These are phyloP conservation scores for Mesoligia furuncula DNA, from an alignment of 2,888 invertebrate species.

Conservation along the genomic window DNA sequence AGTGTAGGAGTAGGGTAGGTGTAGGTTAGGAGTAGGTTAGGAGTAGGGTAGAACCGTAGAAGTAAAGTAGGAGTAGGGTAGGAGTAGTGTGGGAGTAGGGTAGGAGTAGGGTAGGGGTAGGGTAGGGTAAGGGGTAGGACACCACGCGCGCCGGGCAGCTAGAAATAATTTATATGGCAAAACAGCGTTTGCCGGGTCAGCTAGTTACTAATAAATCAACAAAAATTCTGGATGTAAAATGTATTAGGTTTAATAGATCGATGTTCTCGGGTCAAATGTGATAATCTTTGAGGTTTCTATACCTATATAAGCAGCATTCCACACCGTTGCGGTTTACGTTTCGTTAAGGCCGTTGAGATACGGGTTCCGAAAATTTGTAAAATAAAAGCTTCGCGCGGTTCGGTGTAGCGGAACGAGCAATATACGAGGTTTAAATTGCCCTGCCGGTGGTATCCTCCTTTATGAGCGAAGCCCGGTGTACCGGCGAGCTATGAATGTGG, in stretches of 20 bases:
- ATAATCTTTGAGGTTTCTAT: neutral
- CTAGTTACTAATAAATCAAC: neutral
- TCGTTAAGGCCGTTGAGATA: neutral
- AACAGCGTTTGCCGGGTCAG: no score
- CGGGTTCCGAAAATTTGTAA: constrained; percentile 17
- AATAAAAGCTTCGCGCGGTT: constrained; percentile 29
- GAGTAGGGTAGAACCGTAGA: no score
- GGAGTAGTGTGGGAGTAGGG: no score
- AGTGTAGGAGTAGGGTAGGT: no score
- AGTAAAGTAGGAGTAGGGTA: no score
- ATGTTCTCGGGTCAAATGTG: neutral
- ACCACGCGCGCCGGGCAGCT: no score
- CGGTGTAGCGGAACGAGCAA: constrained; percentile 13
- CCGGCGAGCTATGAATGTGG: neutral
- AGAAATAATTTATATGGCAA: no score
- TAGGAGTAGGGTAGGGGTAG: no score
- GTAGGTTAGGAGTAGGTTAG: no score
- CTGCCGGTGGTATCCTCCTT: constrained; percentile 13
- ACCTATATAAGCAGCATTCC: constrained; percentile 3
- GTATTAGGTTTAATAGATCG: neutral
- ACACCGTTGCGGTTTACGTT: constrained; percentile 1
- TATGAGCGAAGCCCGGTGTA: constrained; percentile 18
- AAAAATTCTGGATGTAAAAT: neutral
- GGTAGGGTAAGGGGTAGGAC: no score
- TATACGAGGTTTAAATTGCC: constrained; percentile 28